Evolutionary conservation across 35 echinoderm and acorn worm species (phyloP).

Genomic region (Stichopus chloronotus): DNA sequence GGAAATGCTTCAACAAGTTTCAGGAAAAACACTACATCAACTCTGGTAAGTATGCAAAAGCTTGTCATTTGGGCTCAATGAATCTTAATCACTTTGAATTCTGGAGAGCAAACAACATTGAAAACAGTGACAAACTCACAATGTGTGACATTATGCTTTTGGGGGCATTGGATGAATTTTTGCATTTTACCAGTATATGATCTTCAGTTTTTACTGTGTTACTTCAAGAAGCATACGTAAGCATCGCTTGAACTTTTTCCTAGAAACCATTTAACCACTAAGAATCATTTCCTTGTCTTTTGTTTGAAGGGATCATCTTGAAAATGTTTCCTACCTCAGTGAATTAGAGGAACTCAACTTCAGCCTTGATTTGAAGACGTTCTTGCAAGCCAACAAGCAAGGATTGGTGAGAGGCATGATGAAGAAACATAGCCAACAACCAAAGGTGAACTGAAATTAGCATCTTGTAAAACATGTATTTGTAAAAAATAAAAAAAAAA

Average conservation of each 20-base stretch:
- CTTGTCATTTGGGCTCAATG: too few relatives aligned
- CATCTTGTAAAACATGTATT: not conserved
- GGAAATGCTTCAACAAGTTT: conserved; percentile 68
- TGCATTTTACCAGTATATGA: too few relatives aligned
- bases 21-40: conserved; percentile 53
- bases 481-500: not conserved
- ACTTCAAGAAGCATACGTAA: too few relatives aligned
- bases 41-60: conserved; percentile 63
- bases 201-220: too few relatives aligned
- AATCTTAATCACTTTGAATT: too few relatives aligned
- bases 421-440: conserved; percentile 90
- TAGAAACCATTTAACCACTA: too few relatives aligned
- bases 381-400: conserved; percentile 78
- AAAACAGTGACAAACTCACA: too few relatives aligned
- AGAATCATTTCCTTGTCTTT: too few relatives aligned
- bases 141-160: too few relatives aligned
- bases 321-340: conserved; percentile 80
- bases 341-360: conserved; percentile 79
- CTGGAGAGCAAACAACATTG: too few relatives aligned
- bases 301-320: conserved; percentile 73
- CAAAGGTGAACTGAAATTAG: conserved; percentile 65
- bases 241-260: too few relatives aligned
- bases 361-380: conserved; percentile 69
- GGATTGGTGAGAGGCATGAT: conserved; percentile 80
- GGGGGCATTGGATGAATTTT: too few relatives aligned